These are phyloP conservation scores for Corythoichthys intestinalis DNA, from an alignment of 2,113 vertebrate genomes.

Conservation along the genomic window DNA sequence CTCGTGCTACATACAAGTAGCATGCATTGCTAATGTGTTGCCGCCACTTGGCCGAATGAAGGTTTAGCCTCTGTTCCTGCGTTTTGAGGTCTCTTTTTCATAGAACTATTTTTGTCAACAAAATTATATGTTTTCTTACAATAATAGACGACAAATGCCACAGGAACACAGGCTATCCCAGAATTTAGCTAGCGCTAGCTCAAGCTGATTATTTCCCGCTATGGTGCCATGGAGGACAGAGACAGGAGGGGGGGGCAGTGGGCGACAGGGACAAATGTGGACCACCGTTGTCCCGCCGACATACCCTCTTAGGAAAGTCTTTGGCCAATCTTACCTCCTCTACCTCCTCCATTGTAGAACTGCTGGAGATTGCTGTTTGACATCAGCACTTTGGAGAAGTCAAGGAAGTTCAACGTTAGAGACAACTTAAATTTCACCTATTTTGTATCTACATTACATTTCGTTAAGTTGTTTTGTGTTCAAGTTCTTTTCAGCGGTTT, in stretches of 20 bases:
- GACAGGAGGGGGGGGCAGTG: conserved; percentile 28
- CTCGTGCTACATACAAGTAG: conserved; percentile 71
- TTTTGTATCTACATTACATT: neutral
- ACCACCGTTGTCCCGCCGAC: conserved; percentile 32
- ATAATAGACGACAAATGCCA: neutral
- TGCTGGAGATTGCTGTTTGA: conserved; percentile 78
- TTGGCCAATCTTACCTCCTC: conserved; percentile 77
- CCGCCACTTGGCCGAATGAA: conserved; percentile 15
- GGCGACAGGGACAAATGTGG: conserved; percentile 30
- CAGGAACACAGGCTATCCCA: conserved; percentile 45
- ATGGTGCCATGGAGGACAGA: conserved; percentile 56
- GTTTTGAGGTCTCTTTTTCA: neutral
- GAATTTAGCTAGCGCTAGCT: conserved; percentile 16
- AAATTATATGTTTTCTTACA: neutral
- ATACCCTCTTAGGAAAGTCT: conserved; percentile 37
- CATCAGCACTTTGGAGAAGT: conserved; percentile 78
- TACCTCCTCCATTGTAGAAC: conserved; percentile 81
- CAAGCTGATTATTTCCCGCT: conserved; percentile 19
- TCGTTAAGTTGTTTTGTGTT: too few relatives aligned
- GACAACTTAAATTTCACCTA: conserved; percentile 34
- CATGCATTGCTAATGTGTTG: conserved; percentile 60
- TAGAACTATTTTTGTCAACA: neutral
- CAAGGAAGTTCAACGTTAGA: conserved; percentile 69
- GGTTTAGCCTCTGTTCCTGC: conserved; percentile 45
- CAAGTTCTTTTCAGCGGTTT: too few relatives aligned